A percentile compares a stretch with the other conserved stretches of the same genome.
phyloP scores from a whole-genome alignment of 2,797 vertebrate genomes.

The Onychomys arenicola region DNA sequence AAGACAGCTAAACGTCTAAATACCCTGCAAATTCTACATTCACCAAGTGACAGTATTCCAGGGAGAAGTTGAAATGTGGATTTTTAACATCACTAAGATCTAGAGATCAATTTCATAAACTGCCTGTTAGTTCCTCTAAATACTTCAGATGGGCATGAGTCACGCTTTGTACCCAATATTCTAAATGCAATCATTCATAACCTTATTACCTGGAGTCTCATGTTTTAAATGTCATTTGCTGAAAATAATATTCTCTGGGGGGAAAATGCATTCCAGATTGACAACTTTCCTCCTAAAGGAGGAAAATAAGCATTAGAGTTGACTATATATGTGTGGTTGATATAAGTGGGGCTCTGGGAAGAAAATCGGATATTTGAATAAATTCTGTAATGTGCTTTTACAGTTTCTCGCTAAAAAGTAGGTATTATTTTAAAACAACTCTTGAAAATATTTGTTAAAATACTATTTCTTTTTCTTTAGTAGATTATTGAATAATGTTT shows the following conservation, averaged over 20 bases:
- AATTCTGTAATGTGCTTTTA: neutral
- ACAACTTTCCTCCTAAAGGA: neutral
- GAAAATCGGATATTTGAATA: neutral
- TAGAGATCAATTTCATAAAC: conserved; percentile 53
- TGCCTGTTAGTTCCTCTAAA: conserved; percentile 12
- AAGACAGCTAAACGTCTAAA: conserved; percentile 49
- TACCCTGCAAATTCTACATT: neutral
- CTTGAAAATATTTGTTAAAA: neutral
- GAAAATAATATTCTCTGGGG: conserved; percentile 42
- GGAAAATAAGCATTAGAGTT: neutral
- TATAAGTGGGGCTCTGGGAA: neutral
- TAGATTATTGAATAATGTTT: neutral
- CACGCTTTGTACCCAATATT: conserved; percentile 1
- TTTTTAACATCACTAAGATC: conserved; percentile 60
- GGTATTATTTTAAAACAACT: conserved; percentile 42
- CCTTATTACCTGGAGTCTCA: conserved; percentile 36
- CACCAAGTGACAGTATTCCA: conserved; percentile 44
- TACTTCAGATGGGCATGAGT: conserved; percentile 42
- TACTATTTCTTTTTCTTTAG: neutral
- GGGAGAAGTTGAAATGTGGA: conserved; percentile 35
- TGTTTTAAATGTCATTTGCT: conserved; percentile 63
- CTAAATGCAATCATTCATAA: conserved; percentile 57
- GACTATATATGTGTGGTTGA: neutral
- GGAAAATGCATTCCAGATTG: conserved; percentile 38
- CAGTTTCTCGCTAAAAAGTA: neutral